Conservation (phyloP, 2,888 invertebrate genomes). For the Cyclophora punctaria region DNA sequence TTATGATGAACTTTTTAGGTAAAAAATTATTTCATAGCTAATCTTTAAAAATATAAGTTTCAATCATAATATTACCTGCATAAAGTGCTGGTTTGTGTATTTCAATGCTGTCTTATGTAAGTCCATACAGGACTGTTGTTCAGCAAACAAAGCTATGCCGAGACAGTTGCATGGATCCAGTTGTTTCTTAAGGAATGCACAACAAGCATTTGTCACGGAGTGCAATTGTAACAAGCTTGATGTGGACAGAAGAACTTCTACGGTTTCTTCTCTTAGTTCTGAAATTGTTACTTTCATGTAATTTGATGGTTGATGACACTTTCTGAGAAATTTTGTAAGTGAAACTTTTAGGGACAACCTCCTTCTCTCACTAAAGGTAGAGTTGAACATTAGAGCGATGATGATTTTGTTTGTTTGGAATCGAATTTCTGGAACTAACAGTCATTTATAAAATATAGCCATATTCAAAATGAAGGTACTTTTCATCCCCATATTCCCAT, state of each 20-base stretch:
- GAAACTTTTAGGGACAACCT: no score
- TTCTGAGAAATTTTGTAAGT: no score
- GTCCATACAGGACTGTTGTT: slow-evolving; percentile 89
- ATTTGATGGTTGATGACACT: no score
- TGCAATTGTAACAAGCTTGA: slow-evolving; percentile 90
- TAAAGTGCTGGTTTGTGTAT: slow-evolving; percentile 88
- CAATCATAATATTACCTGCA: slow-evolving; percentile 76
- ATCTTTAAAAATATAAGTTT: neutral
- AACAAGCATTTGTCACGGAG: slow-evolving; percentile 92
- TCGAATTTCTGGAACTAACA: no score
- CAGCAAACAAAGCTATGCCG: slow-evolving; percentile 94
- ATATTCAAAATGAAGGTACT: no score
- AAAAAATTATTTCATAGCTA: no score
- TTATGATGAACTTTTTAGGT: no score
- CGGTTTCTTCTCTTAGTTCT: slow-evolving; percentile 93
- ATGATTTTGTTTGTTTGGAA: no score
- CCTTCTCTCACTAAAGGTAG: no score
- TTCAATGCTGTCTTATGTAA: slow-evolving; percentile 87
- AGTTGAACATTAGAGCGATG: no score
- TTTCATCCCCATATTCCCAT: no score
- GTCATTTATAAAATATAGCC: no score
- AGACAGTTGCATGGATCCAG: slow-evolving; percentile 95
- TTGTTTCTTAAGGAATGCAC: slow-evolving; percentile 90
- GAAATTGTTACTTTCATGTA: slow-evolving; percentile 26
- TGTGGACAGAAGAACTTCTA: slow-evolving; percentile 90